Evolutionary conservation across 2,888 invertebrate species (phyloP).

Genomic region (Mythimna pallens): DNA sequence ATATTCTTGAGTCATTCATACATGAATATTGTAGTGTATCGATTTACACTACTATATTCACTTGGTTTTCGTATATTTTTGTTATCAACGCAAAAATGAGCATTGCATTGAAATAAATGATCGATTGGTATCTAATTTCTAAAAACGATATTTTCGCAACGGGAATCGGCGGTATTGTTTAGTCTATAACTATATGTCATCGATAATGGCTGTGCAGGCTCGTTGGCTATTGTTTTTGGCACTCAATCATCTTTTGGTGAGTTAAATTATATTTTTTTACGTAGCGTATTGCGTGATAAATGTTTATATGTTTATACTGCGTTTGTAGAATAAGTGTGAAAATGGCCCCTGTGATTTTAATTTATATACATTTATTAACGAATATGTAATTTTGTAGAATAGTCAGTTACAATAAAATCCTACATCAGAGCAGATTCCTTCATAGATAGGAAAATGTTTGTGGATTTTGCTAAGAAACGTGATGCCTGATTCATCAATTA

Average conservation of each 20-base stretch:
- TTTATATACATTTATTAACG: not conserved
- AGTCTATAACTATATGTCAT: slow-evolving; percentile 64
- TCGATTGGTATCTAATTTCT: slow-evolving; percentile 34
- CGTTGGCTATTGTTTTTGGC: slow-evolving; percentile 69
- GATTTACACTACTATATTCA: slow-evolving; percentile 7
- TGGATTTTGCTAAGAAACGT: not conserved
- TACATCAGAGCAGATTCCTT: not conserved
- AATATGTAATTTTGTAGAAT: not conserved
- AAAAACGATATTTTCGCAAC: slow-evolving; percentile 14
- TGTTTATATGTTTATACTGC: not conserved
- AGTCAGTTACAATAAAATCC: not conserved
- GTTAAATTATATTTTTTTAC: slow-evolving; percentile 65
- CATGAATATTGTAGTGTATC: no score
- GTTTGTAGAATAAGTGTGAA: not conserved
- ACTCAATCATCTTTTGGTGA: slow-evolving; percentile 72
- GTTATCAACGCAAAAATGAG: not conserved
- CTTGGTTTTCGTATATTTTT: not conserved
- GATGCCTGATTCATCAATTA: no score
- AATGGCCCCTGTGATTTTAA: not conserved
- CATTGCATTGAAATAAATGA: slow-evolving; percentile 7
- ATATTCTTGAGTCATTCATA: not conserved
- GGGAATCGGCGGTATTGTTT: slow-evolving; percentile 25
- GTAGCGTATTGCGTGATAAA: slow-evolving; percentile 8
- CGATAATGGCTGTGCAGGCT: slow-evolving; percentile 69
- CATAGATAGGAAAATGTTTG: not conserved